Evolutionary conservation across 2,797 vertebrate species (phyloP).

Genomic region (Ataeniobius toweri): DNA sequence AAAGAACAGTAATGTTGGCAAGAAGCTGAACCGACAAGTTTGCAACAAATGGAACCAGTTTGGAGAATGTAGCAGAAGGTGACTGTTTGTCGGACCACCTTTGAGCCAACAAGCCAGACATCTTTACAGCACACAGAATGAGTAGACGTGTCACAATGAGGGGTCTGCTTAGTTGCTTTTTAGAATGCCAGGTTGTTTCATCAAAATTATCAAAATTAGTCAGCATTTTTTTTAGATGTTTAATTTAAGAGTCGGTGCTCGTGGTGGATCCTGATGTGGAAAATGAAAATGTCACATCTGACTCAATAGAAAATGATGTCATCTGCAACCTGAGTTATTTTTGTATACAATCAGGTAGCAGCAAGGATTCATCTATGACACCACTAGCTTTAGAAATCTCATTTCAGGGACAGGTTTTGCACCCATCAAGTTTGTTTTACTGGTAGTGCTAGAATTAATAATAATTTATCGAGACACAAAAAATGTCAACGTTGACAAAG

Average conservation of each 20-base stretch:
- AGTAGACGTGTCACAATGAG: background rate
- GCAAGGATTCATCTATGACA: background rate
- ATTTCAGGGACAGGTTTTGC: background rate
- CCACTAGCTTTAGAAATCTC: background rate
- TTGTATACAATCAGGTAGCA: background rate
- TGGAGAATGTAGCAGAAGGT: background rate
- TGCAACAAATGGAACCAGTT: background rate
- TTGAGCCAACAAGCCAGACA: background rate
- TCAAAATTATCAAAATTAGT: background rate
- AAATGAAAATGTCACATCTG: background rate
- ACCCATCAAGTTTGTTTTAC: background rate
- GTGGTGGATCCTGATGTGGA: background rate
- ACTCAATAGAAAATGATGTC: background rate
- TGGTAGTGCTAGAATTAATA: background rate
- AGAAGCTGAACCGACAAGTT: background rate
- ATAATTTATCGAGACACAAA: background rate
- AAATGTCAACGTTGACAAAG: background rate
- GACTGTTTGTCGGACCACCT: background rate
- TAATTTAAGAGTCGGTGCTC: background rate
- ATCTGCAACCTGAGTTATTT: background rate
- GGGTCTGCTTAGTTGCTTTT: background rate
- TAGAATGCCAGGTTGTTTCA: background rate
- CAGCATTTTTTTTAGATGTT: background rate
- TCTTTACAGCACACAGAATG: background rate
- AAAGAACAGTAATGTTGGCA: background rate